Conservation (phyloP, 2,797 vertebrate species). For the Cyprinodon diabolis region DNA sequence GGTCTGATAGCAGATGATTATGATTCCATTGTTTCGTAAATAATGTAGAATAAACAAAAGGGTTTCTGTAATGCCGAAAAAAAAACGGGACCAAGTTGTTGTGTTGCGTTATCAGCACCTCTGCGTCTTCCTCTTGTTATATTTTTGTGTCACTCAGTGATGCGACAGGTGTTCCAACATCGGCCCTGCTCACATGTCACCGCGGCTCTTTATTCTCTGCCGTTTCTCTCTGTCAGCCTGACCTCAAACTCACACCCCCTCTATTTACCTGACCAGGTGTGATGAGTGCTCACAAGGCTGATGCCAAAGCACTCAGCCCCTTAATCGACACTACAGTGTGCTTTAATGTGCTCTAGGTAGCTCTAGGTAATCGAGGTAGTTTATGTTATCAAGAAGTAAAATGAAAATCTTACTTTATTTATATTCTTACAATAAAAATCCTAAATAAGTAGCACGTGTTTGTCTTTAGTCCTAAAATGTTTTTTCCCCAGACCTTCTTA, state of each 20-base stretch:
- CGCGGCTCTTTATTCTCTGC: conserved; percentile 54
- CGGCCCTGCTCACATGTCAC: conserved; percentile 65
- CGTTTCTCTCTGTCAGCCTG: conserved; percentile 28
- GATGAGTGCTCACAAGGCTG: conserved; percentile 14
- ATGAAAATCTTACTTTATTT: background rate
- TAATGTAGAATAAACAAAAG: background rate
- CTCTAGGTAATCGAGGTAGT: background rate
- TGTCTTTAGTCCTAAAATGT: background rate
- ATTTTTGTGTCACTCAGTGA: conserved; percentile 22
- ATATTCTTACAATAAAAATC: background rate
- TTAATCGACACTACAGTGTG: background rate
- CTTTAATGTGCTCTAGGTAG: background rate
- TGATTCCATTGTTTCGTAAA: background rate
- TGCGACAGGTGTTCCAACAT: conserved; percentile 77
- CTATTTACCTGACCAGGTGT: conserved; percentile 52
- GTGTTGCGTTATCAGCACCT: conserved; percentile 7
- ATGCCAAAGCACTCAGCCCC: background rate
- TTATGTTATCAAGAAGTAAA: background rate
- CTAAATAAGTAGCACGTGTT: background rate
- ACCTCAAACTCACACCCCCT: conserved; percentile 19
- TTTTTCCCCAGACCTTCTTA: too few species aligned
- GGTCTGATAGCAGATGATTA: background rate
- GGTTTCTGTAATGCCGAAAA: background rate
- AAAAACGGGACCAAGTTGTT: background rate
- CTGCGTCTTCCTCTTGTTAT: background rate